Conservation (phyloP, 2,888 invertebrate genomes). For the Carpatolechia fugitivella region DNA sequence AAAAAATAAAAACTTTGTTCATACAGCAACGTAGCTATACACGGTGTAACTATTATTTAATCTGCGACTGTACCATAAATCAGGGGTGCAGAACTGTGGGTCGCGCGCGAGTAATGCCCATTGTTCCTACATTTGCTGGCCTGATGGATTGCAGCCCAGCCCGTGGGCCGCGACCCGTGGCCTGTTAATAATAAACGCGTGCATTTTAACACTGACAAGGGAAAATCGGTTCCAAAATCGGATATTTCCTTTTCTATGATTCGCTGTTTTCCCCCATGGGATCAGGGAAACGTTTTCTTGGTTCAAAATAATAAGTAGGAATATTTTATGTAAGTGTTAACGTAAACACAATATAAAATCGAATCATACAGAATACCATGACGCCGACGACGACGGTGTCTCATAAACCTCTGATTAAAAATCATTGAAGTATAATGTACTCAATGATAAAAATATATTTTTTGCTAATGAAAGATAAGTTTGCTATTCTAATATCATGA, state of each 20-base stretch:
- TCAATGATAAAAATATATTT: too few relatives aligned
- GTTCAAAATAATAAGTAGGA: neutral
- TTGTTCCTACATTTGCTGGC: constrained; percentile 60
- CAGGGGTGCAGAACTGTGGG: constrained; percentile 31
- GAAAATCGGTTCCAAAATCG: neutral
- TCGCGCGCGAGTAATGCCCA: constrained; percentile 31
- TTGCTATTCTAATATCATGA: neutral
- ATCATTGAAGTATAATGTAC: too few relatives aligned
- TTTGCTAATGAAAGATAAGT: too few relatives aligned
- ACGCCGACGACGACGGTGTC: too few relatives aligned
- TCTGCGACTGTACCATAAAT: constrained; percentile 39
- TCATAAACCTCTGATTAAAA: too few relatives aligned
- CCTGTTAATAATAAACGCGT: constrained; percentile 25
- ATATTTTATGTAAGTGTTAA: too few relatives aligned
- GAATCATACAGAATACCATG: too few relatives aligned
- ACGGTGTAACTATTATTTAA: constrained; percentile 13
- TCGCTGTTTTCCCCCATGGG: neutral
- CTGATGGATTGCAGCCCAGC: constrained; percentile 55
- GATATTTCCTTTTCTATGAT: neutral
- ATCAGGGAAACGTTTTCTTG: neutral
- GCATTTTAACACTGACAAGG: neutral
- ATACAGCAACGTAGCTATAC: neutral
- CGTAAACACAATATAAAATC: too few relatives aligned
- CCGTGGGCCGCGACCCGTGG: neutral
- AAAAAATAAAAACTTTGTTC: too few relatives aligned